Base-by-base conservation (phyloP, 2,797 vertebrate species). In the Argyrosomus regius region DNA sequence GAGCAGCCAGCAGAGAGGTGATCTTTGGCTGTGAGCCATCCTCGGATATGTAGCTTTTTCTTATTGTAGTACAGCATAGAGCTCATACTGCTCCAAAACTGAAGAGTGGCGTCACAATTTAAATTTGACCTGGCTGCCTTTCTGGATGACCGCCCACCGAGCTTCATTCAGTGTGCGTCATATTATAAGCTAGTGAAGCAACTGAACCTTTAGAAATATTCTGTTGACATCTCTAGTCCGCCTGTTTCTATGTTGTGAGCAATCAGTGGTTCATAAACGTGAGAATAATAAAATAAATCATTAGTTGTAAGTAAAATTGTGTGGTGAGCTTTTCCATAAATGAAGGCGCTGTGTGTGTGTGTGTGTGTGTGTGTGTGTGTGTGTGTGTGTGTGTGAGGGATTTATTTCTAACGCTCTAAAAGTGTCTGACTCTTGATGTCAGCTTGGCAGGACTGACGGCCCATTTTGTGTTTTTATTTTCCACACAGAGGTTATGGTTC, bases 381-480 rank as follows among this genome's bases (percentile, higher is more conserved):
- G 2, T 46, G 46, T 50, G 3, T 48, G 2, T 46, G 46, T 53
- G 11, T 48, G 11, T 1, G 1, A 1, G 28, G 4, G 12, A 16
- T 22, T 22, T 54, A 11, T 74, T 57, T 49, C 24, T 41, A 18
- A 22, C 35, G n/a, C 45, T 49, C 0, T 39, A 3, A 8, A 62
- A 35, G 26, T 17, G 16, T 3, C 35, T 14, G 24, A 13, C 26
- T 48, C 39, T 49, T 28, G 28, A 17, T 17, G 59, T 65, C 39
- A 12, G 4, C 48, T 3, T n/a, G 53, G 22, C 8, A 35, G 22
- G 10, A 48, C n/a, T 46, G n/a, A 62, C 7, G 1, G 35, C 67
- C 64, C 26, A 62, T 58, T 69, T 68, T 0, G 20, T 66, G 28
- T 11, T 54, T 74, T 43, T 66, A 35, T 54, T 64, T 9, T 66